Conservation (phyloP, 2,888 invertebrate genomes). For the Notocelia uddmanniana region DNA sequence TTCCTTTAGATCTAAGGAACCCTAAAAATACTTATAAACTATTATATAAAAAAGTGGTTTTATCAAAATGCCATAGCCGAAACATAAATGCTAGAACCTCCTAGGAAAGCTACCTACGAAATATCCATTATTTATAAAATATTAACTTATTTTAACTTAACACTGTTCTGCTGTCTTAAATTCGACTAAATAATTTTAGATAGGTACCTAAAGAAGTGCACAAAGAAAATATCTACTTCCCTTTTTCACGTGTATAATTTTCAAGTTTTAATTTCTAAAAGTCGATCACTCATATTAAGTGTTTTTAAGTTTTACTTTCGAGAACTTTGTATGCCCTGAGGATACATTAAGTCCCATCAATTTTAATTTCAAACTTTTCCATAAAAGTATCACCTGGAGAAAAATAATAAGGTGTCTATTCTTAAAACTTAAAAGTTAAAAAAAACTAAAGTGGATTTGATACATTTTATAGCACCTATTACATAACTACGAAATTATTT, state of each 20-base stretch:
- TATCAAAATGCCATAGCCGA: too few species aligned
- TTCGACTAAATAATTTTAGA: neutral
- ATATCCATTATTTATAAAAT: too few species aligned
- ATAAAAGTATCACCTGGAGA: slow-evolving; percentile 8
- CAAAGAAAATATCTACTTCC: neutral
- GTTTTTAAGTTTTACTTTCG: slow-evolving; percentile 34
- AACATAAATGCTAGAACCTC: too few species aligned
- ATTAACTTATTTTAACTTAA: too few species aligned
- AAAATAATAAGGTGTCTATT: slow-evolving; percentile 23
- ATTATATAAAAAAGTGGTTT: too few species aligned
- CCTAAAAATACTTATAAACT: too few species aligned
- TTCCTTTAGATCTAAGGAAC: too few species aligned
- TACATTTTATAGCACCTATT: neutral
- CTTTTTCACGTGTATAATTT: slow-evolving; percentile 5
- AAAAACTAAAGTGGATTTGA: neutral
- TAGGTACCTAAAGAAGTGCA: neutral
- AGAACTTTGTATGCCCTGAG: slow-evolving; percentile 20
- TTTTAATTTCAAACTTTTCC: slow-evolving; percentile 41
- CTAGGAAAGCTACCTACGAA: too few species aligned
- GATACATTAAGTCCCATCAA: slow-evolving; percentile 40
- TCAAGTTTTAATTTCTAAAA: slow-evolving; percentile 7
- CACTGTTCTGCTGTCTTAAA: too few species aligned
- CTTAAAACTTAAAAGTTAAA: slow-evolving; percentile 20
- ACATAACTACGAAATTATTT: neutral
- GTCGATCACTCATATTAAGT: slow-evolving; percentile 36